phyloP scores from a whole-genome alignment of 2,113 vertebrate genomes.

The Crotalus viridis region DNA sequence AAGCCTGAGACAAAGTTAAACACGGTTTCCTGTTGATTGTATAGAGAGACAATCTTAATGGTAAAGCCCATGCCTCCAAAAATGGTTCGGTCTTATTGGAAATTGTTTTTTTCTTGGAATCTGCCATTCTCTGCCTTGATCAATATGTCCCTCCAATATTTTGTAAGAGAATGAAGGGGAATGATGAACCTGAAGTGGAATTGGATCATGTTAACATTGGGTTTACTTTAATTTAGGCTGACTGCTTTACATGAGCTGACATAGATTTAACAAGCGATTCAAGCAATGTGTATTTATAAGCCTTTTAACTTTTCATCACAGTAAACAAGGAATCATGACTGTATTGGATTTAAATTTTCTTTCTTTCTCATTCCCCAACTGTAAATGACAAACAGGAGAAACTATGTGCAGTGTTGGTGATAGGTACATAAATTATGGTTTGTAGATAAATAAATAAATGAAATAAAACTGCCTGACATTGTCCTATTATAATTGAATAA shows the following conservation, averaged over 20 bases:
- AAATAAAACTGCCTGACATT: conserved; percentile 35
- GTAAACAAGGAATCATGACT: conserved; percentile 34
- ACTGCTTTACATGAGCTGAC: neutral
- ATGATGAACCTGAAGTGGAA: neutral
- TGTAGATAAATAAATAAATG: conserved; percentile 6
- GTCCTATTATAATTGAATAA: conserved; percentile 59
- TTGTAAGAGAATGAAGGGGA: neutral
- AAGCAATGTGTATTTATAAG: conserved; percentile 25
- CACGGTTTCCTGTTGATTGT: neutral
- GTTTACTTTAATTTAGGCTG: neutral
- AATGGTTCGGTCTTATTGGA: neutral
- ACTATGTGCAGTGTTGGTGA: conserved; percentile 47
- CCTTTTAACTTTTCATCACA: conserved; percentile 7
- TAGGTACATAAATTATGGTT: conserved; percentile 42
- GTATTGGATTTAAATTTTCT: conserved; percentile 38
- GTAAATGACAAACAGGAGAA: conserved; percentile 33
- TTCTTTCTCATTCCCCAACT: conserved; percentile 7
- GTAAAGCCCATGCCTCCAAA: neutral
- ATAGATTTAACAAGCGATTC: neutral
- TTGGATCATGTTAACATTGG: neutral
- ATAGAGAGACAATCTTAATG: neutral
- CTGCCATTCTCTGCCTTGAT: neutral
- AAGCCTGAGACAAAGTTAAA: neutral
- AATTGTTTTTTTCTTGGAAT: neutral
- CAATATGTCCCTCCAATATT: neutral